A percentile compares a stretch with the other conserved stretches of the same genome.
phyloP scores from a whole-genome alignment of 2,113 vertebrate genomes.

The Clinocottus analis region DNA sequence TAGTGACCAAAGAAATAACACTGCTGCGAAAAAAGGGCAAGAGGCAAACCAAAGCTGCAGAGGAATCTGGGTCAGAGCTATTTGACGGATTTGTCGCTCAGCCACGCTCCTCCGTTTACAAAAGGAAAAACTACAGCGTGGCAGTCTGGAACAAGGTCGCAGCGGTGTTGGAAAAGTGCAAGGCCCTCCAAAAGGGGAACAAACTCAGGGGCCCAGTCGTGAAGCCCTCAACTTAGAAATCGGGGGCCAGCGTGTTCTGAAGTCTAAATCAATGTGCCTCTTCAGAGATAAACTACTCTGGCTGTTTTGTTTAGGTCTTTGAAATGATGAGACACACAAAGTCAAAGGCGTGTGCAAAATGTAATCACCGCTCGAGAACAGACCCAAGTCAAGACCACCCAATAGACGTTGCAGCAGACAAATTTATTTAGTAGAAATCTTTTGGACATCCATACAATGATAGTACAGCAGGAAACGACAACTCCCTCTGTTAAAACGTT shows the following conservation, averaged over 20 bases:
- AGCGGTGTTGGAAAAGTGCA: slow-evolving; percentile 44
- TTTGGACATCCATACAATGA: slow-evolving; percentile 16
- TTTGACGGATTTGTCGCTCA: slow-evolving; percentile 69
- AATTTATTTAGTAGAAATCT: slow-evolving; percentile 63
- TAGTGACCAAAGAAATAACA: slow-evolving; percentile 24
- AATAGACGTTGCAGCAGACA: slow-evolving; percentile 15
- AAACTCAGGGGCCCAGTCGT: neutral
- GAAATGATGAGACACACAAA: slow-evolving; percentile 1
- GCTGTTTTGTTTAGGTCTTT: slow-evolving; percentile 5
- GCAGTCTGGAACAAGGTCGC: slow-evolving; percentile 68
- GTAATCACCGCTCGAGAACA: neutral
- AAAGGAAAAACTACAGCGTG: slow-evolving; percentile 72
- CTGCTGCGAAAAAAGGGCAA: slow-evolving; percentile 7
- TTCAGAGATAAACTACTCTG: slow-evolving; percentile 19
- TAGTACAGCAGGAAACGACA: slow-evolving; percentile 12
- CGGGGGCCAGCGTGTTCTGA: neutral
- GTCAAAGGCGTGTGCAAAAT: neutral
- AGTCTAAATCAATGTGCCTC: neutral
- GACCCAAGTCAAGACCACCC: neutral
- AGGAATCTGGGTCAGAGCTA: slow-evolving; percentile 76
- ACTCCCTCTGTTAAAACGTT: neutral
- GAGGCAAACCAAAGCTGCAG: slow-evolving; percentile 47
- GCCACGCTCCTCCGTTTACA: slow-evolving; percentile 56
- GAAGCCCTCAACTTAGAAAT: neutral
- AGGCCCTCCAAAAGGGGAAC: slow-evolving; percentile 26